Evolutionary conservation across 1,140 invertebrate species (phyloP).

Genomic region (Phortica variegata): DNA sequence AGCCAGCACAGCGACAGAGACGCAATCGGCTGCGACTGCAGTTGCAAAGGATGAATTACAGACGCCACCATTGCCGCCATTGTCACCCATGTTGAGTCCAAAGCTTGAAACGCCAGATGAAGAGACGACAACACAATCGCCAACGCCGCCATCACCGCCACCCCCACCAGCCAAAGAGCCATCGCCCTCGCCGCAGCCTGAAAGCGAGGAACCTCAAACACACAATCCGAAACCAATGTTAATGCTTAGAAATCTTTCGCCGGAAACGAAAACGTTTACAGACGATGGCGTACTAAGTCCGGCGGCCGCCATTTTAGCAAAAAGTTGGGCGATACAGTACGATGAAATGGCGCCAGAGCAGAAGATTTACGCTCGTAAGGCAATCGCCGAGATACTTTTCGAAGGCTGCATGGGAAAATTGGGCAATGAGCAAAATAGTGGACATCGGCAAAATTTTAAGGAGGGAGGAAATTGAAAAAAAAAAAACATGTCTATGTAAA

Average conservation of each 20-base stretch:
- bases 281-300: too few relatives aligned
- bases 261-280: too few relatives aligned
- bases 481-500: too few relatives aligned
- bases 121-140: constrained; percentile 1
- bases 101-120: constrained; percentile 32
- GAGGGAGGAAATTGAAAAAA: too few relatives aligned
- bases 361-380: constrained; percentile 44
- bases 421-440: too few relatives aligned
- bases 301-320: constrained; percentile 37
- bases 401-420: constrained; percentile 51
- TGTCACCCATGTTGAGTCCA: constrained; percentile 28
- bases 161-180: constrained; percentile 7
- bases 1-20: not conserved
- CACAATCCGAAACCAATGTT: too few relatives aligned
- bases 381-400: constrained; percentile 47
- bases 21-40: not conserved
- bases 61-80: constrained; percentile 7
- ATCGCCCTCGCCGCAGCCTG: too few relatives aligned
- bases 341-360: constrained; percentile 42
- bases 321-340: constrained; percentile 49
- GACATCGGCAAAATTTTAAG: too few relatives aligned
- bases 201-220: too few relatives aligned
- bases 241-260: too few relatives aligned
- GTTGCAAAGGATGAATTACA: constrained; percentile 2
- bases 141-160: not conserved